Conservation (phyloP, 2,113 vertebrate species). For the Callipepla squamata region DNA sequence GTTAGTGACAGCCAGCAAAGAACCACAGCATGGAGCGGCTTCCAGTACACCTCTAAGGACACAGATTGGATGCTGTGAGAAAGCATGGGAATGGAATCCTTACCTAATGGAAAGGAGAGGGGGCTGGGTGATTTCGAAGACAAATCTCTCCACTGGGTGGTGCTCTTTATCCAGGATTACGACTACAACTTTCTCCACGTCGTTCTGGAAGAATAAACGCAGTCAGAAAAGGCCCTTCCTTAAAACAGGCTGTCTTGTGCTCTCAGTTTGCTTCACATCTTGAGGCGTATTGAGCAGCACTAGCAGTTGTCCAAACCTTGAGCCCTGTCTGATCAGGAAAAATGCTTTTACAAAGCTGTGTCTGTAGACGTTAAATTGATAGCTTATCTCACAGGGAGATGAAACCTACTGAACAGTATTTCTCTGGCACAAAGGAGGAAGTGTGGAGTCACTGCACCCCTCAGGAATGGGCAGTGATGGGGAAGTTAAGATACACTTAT, state of each 20-base stretch:
- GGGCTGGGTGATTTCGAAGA: slow-evolving; percentile 97
- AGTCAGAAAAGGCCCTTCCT: background rate
- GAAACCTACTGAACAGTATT: background rate
- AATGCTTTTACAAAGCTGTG: background rate
- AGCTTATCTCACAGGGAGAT: background rate
- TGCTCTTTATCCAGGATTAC: slow-evolving; percentile 99
- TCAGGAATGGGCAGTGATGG: rapidly evolving
- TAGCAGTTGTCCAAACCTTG: background rate
- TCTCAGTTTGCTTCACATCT: background rate
- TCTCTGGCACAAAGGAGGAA: background rate
- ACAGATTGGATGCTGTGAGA: background rate
- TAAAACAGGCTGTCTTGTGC: background rate
- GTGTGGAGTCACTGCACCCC: background rate
- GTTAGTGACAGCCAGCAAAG: background rate
- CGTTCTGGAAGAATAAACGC: slow-evolving; percentile 82
- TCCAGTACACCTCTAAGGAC: background rate
- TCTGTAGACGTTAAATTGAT: background rate
- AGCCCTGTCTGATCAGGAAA: background rate
- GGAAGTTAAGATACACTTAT: background rate
- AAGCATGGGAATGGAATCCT: background rate
- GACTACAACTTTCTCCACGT: slow-evolving; percentile 96
- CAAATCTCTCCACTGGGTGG: slow-evolving; percentile 97
- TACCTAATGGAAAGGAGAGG: slow-evolving; percentile 94
- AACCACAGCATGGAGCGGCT: background rate
- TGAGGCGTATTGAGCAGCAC: background rate